These are phyloP conservation scores for Actenoides lindsayi DNA, from an alignment of 2,113 vertebrate species.

Conservation along the genomic window DNA sequence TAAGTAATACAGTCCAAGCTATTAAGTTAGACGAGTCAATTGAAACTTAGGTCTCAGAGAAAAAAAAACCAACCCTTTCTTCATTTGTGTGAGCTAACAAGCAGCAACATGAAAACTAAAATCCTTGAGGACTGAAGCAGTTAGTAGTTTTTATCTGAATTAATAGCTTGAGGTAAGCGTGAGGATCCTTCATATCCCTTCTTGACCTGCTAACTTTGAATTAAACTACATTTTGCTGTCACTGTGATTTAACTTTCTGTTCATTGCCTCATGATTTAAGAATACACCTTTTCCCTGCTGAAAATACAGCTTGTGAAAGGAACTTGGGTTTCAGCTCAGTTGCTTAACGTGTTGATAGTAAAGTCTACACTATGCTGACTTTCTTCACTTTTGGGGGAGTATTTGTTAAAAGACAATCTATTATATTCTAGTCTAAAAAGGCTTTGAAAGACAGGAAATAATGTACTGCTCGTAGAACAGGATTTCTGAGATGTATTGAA, in stretches of 20 bases:
- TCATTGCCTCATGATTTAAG: slow-evolving; percentile 32
- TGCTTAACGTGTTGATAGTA: slow-evolving; percentile 27
- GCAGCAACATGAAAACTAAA: slow-evolving; percentile 44
- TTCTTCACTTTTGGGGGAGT: not conserved
- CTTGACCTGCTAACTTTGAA: slow-evolving; percentile 62
- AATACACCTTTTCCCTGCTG: slow-evolving; percentile 10
- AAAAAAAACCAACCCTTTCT: not conserved
- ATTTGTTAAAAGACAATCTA: slow-evolving; percentile 22
- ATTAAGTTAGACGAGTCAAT: not conserved
- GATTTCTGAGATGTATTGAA: not conserved
- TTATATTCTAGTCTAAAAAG: slow-evolving; percentile 7
- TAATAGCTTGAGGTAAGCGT: slow-evolving; percentile 12
- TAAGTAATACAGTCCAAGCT: not conserved
- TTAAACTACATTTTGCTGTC: slow-evolving; percentile 54
- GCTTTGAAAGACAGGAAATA: slow-evolving; percentile 43
- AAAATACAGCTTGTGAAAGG: not conserved
- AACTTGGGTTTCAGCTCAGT: slow-evolving; percentile 8
- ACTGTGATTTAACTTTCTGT: slow-evolving; percentile 42
- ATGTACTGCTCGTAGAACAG: not conserved
- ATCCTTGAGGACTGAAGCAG: slow-evolving; percentile 14
- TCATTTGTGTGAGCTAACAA: slow-evolving; percentile 29
- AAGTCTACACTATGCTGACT: not conserved
- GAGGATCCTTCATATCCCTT: slow-evolving; percentile 12
- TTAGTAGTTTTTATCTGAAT: slow-evolving; percentile 16
- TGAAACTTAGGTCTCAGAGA: not conserved